phyloP scores from a whole-genome alignment of 2,888 invertebrate species.

The Psylliodes chrysocephalus region DNA sequence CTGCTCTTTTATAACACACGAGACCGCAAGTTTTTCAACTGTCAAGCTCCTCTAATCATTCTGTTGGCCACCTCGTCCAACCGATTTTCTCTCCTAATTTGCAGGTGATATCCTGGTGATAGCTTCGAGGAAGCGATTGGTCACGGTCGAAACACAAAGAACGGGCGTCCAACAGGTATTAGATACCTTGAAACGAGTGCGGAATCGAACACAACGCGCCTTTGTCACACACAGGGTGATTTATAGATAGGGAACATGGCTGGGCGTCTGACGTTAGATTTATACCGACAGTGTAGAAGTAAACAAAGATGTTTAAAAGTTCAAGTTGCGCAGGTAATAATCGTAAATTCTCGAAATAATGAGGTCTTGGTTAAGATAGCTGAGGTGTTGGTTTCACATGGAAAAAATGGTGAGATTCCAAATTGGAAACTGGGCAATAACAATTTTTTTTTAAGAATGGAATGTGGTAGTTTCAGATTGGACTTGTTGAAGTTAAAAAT shows the following conservation, averaged over 20 bases:
- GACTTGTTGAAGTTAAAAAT: too few species aligned
- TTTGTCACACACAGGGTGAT: conserved; percentile 43
- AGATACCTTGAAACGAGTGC: conserved; percentile 45
- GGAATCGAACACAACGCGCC: conserved; percentile 46
- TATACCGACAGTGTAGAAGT: conserved; percentile 40
- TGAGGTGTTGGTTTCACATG: conserved; percentile 28
- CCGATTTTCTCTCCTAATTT: conserved; percentile 36
- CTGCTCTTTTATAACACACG: not conserved
- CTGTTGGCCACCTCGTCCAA: conserved; percentile 16
- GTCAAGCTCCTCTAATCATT: conserved; percentile 16
- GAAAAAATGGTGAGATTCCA: conserved; percentile 2
- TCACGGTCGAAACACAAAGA: conserved; percentile 40
- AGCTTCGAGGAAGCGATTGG: conserved; percentile 49
- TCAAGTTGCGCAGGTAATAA: conserved; percentile 38
- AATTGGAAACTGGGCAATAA: conserved; percentile 1
- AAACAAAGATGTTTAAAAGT: conserved; percentile 44
- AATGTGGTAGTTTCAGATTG: conserved; percentile 1
- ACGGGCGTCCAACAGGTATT: conserved; percentile 44
- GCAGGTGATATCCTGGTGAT: conserved; percentile 48
- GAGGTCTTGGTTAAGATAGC: conserved; percentile 23
- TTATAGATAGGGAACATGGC: conserved; percentile 41
- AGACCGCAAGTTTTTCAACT: conserved; percentile 8
- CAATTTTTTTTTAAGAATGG: not conserved
- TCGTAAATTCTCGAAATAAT: conserved; percentile 44
- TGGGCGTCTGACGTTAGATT: conserved; percentile 42